Evolutionary conservation across 2,113 vertebrate species (phyloP).

Genomic region (Atrichornis clamosus): DNA sequence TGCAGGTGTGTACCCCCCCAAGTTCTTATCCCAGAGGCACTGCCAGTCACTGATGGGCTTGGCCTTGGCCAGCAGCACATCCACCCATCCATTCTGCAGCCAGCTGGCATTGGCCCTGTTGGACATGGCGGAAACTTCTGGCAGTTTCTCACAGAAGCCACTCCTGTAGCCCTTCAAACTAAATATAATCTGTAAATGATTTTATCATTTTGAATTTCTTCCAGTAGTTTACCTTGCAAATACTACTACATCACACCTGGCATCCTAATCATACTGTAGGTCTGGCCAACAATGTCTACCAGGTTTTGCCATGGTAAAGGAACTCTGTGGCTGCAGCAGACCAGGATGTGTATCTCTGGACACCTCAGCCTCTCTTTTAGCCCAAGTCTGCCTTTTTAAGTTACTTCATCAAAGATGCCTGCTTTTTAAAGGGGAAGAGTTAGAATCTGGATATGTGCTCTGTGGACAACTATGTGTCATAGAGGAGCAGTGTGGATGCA

Average conservation of each 20-base stretch:
- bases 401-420: neutral
- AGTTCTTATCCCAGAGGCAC: neutral
- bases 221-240: neutral
- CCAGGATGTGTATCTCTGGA: neutral
- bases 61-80: neutral
- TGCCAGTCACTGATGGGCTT: neutral
- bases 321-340: neutral
- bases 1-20: neutral
- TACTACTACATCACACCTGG: neutral
- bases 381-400: neutral
- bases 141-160: neutral
- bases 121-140: neutral
- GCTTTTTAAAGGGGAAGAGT: neutral
- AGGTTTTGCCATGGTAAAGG: neutral
- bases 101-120: neutral
- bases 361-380: neutral
- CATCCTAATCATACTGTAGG: neutral
- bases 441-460: fast-evolving
- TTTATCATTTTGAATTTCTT: neutral
- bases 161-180: neutral
- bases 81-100: fast-evolving
- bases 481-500: neutral
- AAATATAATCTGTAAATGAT: neutral
- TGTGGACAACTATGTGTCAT: neutral
- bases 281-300: fast-evolving